Conservation (phyloP, 2,797 vertebrate species). For the Lagodon rhomboides region DNA sequence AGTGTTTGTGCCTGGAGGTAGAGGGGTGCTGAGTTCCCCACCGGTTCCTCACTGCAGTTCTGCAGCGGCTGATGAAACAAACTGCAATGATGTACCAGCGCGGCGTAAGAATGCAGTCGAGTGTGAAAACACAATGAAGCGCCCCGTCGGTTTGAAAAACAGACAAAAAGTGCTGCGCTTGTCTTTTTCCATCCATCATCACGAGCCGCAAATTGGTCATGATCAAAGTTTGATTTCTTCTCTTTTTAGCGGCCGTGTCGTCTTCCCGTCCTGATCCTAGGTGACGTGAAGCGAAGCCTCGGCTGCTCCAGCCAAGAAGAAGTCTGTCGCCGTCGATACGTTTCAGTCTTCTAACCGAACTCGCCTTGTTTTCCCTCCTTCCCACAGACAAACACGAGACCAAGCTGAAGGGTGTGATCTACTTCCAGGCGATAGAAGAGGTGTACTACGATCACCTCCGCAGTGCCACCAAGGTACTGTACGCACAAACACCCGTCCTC, state of each 20-base stretch:
- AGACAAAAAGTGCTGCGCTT: slow-evolving; percentile 76
- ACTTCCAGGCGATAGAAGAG: slow-evolving; percentile 98
- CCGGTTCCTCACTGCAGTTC: slow-evolving; percentile 79
- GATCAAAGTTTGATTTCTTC: slow-evolving; percentile 64
- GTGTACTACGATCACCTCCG: slow-evolving; percentile 98
- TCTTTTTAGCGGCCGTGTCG: slow-evolving; percentile 18
- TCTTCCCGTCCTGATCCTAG: neutral
- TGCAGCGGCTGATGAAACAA: slow-evolving; percentile 84
- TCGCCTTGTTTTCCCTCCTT: neutral
- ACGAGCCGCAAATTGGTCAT: slow-evolving; percentile 57
- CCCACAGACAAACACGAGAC: slow-evolving; percentile 93
- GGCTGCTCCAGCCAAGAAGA: slow-evolving; percentile 6
- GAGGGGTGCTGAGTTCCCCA: slow-evolving; percentile 75
- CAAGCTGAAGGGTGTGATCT: slow-evolving; percentile 97
- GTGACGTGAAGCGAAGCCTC: slow-evolving; percentile 27
- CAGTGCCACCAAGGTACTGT: slow-evolving; percentile 98
- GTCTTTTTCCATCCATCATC: slow-evolving; percentile 79
- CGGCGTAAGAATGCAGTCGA: slow-evolving; percentile 78
- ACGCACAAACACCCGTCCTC: slow-evolving; percentile 22
- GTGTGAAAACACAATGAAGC: slow-evolving; percentile 80
- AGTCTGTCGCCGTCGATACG: neutral
- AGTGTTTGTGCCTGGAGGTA: slow-evolving; percentile 83
- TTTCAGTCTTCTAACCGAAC: slow-evolving; percentile 29
- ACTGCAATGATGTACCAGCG: slow-evolving; percentile 78
- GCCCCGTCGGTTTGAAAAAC: slow-evolving; percentile 64